Base-by-base conservation (phyloP, 2,888 invertebrate genomes). In the Cetonia aurata region DNA sequence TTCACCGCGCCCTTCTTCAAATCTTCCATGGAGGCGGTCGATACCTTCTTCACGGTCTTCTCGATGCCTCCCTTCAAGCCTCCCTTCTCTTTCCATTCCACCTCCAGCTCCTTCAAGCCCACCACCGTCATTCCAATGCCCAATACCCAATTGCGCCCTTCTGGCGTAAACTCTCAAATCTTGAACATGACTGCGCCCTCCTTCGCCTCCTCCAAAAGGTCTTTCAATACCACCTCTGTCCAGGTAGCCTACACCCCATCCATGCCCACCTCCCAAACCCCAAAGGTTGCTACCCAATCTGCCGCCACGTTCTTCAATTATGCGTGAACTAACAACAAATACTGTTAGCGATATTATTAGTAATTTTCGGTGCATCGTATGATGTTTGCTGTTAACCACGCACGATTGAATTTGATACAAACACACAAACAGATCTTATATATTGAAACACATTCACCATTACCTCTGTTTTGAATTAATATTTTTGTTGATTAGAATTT, bases 111-210 rank as follows among this genome's bases (percentile, higher is more conserved):
- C 67, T 8, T 60, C 55, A 15, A 62, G 59, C 10, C 69, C 71
- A 17, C 67, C 67, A 25, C 75, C 74, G 12, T 72, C 73, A 9
- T 71, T 71, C 33, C 72, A 65, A 25, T 73, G 71, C 10, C 66
- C 66, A 19, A 37, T 41, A 66, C 57, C 46, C 66, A 17, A 73
- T 70, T 42, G 33, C 66, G 44, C 9, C 15, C 13, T 65, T 37
- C 37, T 10, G 2, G 1, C 37, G 37, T 37, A 13, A 66, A 42
- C 17, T n/a, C 50, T 66, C 48, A 60, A 72, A 53, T 69, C 72
- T 55, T 65, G 10, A 6, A 17, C 19, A 50, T 50, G 15, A 56
- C 37, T 56, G 53, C 41, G 12, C 53, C 67, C 44, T 15, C 31
- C 77, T 76, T 33, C 70, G 9, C 71, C 0, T 74, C 59, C 25